Percentiles rank a stretch among this genome's conserved stretches.
Conservation (phyloP, 2,113 vertebrate genomes). For the Osmerus eperlanus region DNA sequence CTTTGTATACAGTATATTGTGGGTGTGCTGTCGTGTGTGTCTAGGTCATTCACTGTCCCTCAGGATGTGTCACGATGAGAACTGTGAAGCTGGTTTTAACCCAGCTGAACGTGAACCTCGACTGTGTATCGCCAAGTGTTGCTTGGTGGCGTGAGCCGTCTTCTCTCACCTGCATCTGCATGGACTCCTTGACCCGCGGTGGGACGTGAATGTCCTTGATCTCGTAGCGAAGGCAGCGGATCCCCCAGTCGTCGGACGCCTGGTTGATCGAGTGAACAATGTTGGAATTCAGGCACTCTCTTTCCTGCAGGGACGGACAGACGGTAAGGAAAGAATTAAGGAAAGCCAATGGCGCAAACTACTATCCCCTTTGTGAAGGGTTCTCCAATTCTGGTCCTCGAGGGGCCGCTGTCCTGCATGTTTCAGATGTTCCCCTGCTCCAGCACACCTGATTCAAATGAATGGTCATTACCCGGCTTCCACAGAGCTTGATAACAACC, state of each 20-base stretch:
- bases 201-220: constrained; percentile 98
- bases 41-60: no score
- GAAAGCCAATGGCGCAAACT: background rate
- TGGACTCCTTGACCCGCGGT: constrained; percentile 91
- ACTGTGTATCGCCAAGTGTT: no score
- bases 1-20: no score
- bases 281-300: constrained; percentile 87
- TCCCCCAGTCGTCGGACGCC: constrained; percentile 93
- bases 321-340: background rate
- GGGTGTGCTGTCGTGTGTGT: no score
- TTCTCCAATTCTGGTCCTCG: no score
- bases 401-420: no score
- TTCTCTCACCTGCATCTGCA: constrained; percentile 93
- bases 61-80: no score
- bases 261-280: constrained; percentile 96
- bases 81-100: background rate
- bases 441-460: no score
- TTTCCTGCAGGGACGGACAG: constrained; percentile 74
- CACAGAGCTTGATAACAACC: no score
- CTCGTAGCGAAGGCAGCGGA: constrained; percentile 92
- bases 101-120: background rate
- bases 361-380: background rate
- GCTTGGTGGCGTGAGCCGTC: no score
- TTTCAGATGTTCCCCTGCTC: no score
- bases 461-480: no score